Evolutionary conservation across 2,888 invertebrate genomes (phyloP), one percentile per base, ranked within the genome.

Genomic region (Rotaria socialis): DNA sequence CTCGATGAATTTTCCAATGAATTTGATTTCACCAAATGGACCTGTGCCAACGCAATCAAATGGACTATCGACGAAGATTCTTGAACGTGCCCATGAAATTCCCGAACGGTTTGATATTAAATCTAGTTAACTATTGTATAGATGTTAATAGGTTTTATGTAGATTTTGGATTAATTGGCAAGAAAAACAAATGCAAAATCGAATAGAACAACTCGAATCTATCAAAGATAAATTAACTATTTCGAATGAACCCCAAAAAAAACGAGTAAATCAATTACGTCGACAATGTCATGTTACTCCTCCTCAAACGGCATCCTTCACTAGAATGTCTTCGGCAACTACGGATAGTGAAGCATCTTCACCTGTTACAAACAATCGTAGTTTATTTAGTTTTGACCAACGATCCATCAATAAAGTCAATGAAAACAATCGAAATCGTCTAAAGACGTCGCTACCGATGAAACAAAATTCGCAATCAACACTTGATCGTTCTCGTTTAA

Each of bases 141-240:
- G 5, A 19, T 35, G 10, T 67, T 35, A 5, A 27, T 67, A 5
- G 7, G 0, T 35, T 67, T 27, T 35, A 55, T 55, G 22, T 55
- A 67, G 67, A 47, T 80, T 80, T 80, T 80, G 80, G 80, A 80
- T 47, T 24, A 11, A 80, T 47, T 80, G 80, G 80, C 47, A 80
- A 43, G 41, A 80, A n/a, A 80, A 47, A 47, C 80, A 47, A 80
- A 80, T 80, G 80, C 43, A 80, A 80, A 24, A 80, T 24, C 43
- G 47, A 80, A 80, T 80, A 24, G 80, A 43, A 41, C n/a, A 80
- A 24, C 80, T 80, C 35, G 80, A 80, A 80, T 80, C 8, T 24
- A 80, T 80, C 2, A 43, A 47, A 43, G n/a, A n/a, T 14, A 43
- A 11, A 24, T 80, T 47, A 80, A 14, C 11, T 0, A 80, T 16